Base-by-base conservation (phyloP, 2,113 vertebrate genomes). In the Pterocles gutturalis region DNA sequence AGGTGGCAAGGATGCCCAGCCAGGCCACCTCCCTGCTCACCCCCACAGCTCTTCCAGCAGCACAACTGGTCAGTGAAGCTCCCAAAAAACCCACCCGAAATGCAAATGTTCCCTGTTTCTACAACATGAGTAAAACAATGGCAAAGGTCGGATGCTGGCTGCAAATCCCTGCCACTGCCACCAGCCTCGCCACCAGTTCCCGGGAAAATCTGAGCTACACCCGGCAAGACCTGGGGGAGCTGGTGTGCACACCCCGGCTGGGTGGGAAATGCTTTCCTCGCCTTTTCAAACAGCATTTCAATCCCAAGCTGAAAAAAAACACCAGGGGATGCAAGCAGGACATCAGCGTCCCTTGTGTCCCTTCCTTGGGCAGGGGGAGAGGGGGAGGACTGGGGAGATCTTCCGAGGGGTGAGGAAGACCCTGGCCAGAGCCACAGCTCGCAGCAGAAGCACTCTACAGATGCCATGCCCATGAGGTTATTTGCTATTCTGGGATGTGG, bases 401-500 rank as follows among this genome's bases (percentile, higher is more conserved):
- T 48, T 55, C 41, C 41, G 0, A 0, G 34, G 19, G 31, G 7
- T 46, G 60, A 75, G 55, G n/a, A 62, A 77, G 31, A 45, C 54
- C 13, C 20, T 0, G 2, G 19, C 43, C 5, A 11, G 28, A 83
- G 60, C 33, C 1, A 17, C 41, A 57, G 51, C 46, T 87, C 8
- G 10, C 58, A 78, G 83, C 36, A 49, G n/a, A 65, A 58, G 46
- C 24, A 8, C 60, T 38, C 45, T 0, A 2, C 0, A 0, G 55
- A 62, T 73, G 64, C 93, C 58, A 62, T 62, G 81, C 17, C n/a
- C 22, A 0, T 77, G 79, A 95, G 54, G 62, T 65, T 75, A 36
- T 75, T 53, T 57, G 43, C 76, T 91, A 82, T 89, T 95, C 83
- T 53, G 69, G 49, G 72, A 71, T 87, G 83, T 87, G 80, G 80